Evolutionary conservation across 1,140 invertebrate species (phyloP).

Genomic region (Chelonus insularis): DNA sequence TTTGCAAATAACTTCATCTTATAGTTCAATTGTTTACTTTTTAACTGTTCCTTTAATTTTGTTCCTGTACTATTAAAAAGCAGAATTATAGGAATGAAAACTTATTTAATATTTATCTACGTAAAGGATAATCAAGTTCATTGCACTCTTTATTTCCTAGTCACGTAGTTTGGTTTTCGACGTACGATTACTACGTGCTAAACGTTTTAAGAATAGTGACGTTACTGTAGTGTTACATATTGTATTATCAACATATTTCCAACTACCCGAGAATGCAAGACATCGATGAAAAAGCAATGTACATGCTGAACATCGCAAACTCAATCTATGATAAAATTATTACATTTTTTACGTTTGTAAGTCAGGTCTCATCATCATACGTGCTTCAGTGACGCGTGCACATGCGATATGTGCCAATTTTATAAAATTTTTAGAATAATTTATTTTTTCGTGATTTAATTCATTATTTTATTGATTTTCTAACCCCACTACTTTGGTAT

Average conservation of each 20-base stretch:
- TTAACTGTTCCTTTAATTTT: no score
- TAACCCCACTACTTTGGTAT: no score
- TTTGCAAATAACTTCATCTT: no score
- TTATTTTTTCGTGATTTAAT: neutral
- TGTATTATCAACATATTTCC: constrained; percentile 9
- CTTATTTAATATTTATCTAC: no score
- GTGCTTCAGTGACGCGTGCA: constrained; percentile 23
- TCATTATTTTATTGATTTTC: neutral
- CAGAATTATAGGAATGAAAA: no score
- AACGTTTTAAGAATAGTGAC: neutral
- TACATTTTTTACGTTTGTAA: constrained; percentile 5
- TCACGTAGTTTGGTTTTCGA: constrained; percentile 10
- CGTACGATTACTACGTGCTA: constrained; percentile 7
- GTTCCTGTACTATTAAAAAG: no score
- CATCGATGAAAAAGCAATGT: constrained; percentile 35
- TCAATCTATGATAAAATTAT: constrained; percentile 21
- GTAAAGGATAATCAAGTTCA: neutral
- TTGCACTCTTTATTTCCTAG: constrained; percentile 5
- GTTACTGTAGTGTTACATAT: neutral
- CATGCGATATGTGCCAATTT: constrained; percentile 14
- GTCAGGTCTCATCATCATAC: constrained; percentile 6
- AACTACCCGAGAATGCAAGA: constrained; percentile 39
- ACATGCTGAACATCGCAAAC: constrained; percentile 41
- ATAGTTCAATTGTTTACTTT: no score
- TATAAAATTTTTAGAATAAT: neutral